Evolutionary conservation across 1,140 invertebrate species (phyloP).

Genomic region (Hyles euphorbiae): DNA sequence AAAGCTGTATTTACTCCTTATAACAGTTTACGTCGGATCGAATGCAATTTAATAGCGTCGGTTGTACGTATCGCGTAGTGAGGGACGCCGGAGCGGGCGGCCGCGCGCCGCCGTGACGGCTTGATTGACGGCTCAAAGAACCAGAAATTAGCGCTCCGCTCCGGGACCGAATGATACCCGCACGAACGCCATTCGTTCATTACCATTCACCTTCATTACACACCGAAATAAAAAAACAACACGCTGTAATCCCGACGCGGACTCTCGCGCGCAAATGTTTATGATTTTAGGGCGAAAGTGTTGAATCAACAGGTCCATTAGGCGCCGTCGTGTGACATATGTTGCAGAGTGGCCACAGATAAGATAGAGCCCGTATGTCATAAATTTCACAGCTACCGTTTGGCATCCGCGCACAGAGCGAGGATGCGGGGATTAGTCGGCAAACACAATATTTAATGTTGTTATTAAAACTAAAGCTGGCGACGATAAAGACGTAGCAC

Average conservation of each 20-base stretch:
- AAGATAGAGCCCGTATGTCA: constrained; percentile 72
- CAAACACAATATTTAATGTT: constrained; percentile 49
- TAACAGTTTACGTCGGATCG: constrained; percentile 2
- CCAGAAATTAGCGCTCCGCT: constrained; percentile 52
- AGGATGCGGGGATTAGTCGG: constrained; percentile 53
- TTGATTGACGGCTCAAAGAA: constrained; percentile 70
- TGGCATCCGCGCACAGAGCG: constrained; percentile 52
- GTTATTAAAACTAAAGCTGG: constrained; percentile 43
- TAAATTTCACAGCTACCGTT: constrained; percentile 63
- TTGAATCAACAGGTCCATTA: constrained; percentile 63
- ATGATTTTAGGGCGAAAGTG: constrained; percentile 55
- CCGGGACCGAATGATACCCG: constrained; percentile 27
- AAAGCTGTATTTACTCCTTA: no score
- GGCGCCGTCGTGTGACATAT: constrained; percentile 55
- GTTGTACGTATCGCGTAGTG: constrained; percentile 34
- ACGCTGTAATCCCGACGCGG: constrained; percentile 37
- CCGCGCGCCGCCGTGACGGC: constrained; percentile 39
- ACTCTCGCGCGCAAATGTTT: constrained; percentile 35
- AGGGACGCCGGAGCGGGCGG: constrained; percentile 8
- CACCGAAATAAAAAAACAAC: constrained; percentile 28
- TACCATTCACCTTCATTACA: constrained; percentile 17
- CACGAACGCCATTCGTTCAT: constrained; percentile 15
- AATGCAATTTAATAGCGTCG: constrained; percentile 43
- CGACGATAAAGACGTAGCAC: constrained; percentile 54
- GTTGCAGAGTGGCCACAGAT: constrained; percentile 63